Conservation (phyloP, 2,888 invertebrate species). For the Adelphocoris suturalis region DNA sequence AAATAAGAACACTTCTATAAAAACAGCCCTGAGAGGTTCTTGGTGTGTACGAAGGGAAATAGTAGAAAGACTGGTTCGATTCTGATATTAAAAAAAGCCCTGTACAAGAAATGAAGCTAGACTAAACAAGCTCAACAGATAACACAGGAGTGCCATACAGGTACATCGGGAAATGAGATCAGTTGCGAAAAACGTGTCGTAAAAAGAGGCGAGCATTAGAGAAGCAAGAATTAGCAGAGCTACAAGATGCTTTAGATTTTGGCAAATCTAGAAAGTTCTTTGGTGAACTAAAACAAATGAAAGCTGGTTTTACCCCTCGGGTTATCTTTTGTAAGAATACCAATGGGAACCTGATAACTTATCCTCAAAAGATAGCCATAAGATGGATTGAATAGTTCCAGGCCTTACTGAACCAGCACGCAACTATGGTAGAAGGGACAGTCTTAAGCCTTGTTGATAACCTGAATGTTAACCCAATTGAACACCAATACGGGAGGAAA, state of each 20-base stretch:
- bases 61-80: too few relatives aligned
- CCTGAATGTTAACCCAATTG: too few relatives aligned
- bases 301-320: not conserved
- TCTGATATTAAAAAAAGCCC: too few relatives aligned
- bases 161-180: not conserved
- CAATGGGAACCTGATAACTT: not conserved
- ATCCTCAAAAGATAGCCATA: constrained; percentile 2
- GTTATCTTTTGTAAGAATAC: constrained; percentile 15
- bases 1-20: too few relatives aligned
- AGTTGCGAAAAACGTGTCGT: not conserved
- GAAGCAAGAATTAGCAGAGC: not conserved
- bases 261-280: not conserved
- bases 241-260: not conserved
- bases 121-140: too few relatives aligned
- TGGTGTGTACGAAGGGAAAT: too few relatives aligned
- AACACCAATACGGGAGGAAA: not conserved
- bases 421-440: not conserved
- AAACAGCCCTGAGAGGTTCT: too few relatives aligned
- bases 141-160: too few relatives aligned
- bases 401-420: not conserved
- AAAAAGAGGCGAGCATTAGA: not conserved
- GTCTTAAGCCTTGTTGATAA: not conserved
- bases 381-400: constrained; percentile 12
- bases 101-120: too few relatives aligned
- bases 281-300: not conserved